These are phyloP conservation scores for Bursaphelenchus mucronatus DNA, from an alignment of 1,140 invertebrate species.

Conservation along the genomic window DNA sequence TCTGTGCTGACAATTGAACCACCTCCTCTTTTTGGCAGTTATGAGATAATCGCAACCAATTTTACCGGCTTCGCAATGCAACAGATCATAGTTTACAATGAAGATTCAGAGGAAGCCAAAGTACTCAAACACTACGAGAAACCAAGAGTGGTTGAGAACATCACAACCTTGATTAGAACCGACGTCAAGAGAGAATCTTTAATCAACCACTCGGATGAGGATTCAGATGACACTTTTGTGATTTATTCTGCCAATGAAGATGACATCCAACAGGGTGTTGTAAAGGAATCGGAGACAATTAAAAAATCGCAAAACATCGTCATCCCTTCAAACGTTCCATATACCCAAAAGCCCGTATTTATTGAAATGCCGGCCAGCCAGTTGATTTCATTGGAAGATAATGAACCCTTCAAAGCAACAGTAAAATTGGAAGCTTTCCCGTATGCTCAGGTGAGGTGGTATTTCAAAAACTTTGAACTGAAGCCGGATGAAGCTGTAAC, in stretches of 20 bases:
- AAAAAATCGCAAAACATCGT: no score
- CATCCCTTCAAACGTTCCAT: background rate
- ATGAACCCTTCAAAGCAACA: background rate
- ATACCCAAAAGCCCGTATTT: background rate
- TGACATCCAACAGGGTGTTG: no score
- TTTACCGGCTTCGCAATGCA: constrained; percentile 29
- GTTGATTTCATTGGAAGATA: background rate
- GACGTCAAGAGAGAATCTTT: constrained; percentile 9
- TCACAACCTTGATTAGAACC: constrained; percentile 26
- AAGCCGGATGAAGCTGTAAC: constrained; percentile 22
- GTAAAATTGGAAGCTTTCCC: constrained; percentile 19
- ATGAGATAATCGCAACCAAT: constrained; percentile 42
- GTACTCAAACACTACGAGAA: background rate
- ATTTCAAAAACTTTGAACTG: constrained; percentile 51
- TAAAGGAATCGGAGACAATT: no score
- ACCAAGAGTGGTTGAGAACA: constrained; percentile 21
- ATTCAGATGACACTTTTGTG: constrained; percentile 26
- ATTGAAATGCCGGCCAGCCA: constrained; percentile 1
- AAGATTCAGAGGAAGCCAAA: constrained; percentile 21
- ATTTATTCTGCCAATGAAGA: constrained; percentile 23
- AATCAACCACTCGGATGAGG: background rate
- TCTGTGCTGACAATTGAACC: constrained; percentile 48
- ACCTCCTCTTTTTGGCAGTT: constrained; percentile 43
- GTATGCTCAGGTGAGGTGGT: constrained; percentile 39
- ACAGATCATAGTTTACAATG: constrained; percentile 19